A percentile compares a stretch with the other conserved stretches of the same genome.
These are phyloP conservation scores for Neomonachus schauinslandi DNA, from an alignment of 2,113 vertebrate genomes.

Conservation along the genomic window DNA sequence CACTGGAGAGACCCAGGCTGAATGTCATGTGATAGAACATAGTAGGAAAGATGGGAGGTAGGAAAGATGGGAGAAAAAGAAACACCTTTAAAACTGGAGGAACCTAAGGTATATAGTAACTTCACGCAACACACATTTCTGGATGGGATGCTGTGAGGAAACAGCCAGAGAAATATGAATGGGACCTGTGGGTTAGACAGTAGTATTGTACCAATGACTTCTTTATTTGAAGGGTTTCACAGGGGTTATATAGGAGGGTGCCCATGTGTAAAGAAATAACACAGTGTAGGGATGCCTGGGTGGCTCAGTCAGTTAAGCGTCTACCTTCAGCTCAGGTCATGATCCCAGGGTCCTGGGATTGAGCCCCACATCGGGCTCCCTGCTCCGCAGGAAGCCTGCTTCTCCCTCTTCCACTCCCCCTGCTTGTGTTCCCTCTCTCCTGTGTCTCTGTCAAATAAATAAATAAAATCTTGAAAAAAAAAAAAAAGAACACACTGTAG, in stretches of 20 bases:
- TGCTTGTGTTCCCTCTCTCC: no score
- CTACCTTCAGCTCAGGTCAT: no score
- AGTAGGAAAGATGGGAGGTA: not conserved
- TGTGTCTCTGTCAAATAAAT: no score
- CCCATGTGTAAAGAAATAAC: not conserved
- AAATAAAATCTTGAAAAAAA: not conserved
- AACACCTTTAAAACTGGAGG: not conserved
- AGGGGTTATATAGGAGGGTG: not conserved
- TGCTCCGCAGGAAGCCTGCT: no score
- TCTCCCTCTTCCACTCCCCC: no score
- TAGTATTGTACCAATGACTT: not conserved
- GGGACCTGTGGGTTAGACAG: not conserved
- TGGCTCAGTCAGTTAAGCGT: no score
- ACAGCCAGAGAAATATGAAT: not conserved
- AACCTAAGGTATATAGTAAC: not conserved
- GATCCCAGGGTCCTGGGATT: no score
- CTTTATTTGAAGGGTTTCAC: not conserved
- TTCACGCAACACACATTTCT: not conserved
- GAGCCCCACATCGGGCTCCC: no score
- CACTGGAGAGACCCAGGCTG: not conserved
- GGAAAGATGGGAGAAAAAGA: not conserved
- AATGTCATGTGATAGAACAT: not conserved
- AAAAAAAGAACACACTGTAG: not conserved
- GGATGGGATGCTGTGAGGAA: not conserved
- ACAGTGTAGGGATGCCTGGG: not conserved